Evolutionary conservation across 2,888 invertebrate genomes (phyloP).

Genomic region (Leucophenga maculata): DNA sequence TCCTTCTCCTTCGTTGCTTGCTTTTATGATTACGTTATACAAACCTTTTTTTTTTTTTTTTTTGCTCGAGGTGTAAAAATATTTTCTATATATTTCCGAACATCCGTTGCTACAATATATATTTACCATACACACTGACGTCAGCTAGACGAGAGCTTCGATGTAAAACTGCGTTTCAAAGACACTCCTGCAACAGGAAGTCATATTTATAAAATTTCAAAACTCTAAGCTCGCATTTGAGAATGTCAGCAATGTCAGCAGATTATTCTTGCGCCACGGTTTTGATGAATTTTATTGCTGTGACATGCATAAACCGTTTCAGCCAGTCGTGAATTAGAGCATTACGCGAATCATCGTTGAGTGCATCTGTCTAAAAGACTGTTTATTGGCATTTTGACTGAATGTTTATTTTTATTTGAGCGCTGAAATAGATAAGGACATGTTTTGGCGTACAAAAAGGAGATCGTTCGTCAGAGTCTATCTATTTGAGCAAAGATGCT

Average conservation of each 20-base stretch:
- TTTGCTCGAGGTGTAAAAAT: conserved; percentile 16
- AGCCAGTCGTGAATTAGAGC: too few relatives aligned
- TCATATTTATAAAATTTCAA: conserved; percentile 17
- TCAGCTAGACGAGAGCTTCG: too few relatives aligned
- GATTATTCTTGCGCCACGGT: background rate
- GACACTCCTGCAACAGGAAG: background rate
- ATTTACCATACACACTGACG: too few relatives aligned
- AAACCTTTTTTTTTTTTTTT: conserved; percentile 11
- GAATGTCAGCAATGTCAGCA: background rate
- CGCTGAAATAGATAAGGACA: too few relatives aligned
- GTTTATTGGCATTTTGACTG: too few relatives aligned
- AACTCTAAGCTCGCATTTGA: background rate
- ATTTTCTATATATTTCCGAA: background rate
- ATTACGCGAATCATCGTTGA: background rate
- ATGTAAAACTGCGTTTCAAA: too few relatives aligned
- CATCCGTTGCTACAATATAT: background rate
- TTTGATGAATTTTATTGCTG: conserved; percentile 9
- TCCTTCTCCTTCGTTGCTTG: conserved; percentile 15
- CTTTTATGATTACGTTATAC: conserved; percentile 21
- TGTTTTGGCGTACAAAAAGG: too few relatives aligned
- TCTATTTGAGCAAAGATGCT: too few relatives aligned
- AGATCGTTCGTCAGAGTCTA: too few relatives aligned
- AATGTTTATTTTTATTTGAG: too few relatives aligned
- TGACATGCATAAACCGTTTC: background rate
- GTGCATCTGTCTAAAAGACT: background rate